These are phyloP conservation scores for Rotaria magnacalcarata DNA, from an alignment of 2,888 invertebrate species.

Conservation along the genomic window DNA sequence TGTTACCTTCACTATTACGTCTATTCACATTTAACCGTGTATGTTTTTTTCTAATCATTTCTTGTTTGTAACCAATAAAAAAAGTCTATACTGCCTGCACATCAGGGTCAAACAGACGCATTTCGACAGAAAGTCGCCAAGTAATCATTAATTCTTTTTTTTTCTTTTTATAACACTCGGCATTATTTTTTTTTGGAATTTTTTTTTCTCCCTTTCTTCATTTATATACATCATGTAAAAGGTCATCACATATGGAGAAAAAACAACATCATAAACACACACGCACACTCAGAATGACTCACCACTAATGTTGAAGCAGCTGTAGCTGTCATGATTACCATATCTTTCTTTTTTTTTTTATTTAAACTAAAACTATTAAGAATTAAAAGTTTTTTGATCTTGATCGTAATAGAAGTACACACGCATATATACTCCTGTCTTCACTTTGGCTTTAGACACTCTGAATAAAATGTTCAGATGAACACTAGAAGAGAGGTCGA, in stretches of 20 bases:
- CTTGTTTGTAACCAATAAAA: neutral
- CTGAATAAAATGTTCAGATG: neutral
- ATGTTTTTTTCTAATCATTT: neutral
- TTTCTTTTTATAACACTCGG: neutral
- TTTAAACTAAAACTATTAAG: neutral
- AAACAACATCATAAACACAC: neutral
- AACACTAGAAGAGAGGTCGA: slow-evolving; percentile 22
- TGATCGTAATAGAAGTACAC: neutral
- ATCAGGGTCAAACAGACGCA: neutral
- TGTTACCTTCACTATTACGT: neutral
- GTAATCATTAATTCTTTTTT: neutral
- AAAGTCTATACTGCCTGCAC: neutral
- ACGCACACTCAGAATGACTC: neutral
- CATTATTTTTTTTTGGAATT: slow-evolving; percentile 1
- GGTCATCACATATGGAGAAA: neutral
- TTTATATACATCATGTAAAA: neutral
- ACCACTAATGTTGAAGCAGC: slow-evolving; percentile 10
- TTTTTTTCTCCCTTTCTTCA: neutral
- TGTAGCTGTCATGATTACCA: slow-evolving; percentile 9
- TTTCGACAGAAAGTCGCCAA: neutral
- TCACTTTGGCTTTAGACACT: neutral
- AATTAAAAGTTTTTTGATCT: neutral
- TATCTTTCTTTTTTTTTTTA: neutral
- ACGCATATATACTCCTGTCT: neutral
- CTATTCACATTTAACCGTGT: neutral